phyloP scores from a whole-genome alignment of 2,888 invertebrate species.

The Ectropis crepuscularia region DNA sequence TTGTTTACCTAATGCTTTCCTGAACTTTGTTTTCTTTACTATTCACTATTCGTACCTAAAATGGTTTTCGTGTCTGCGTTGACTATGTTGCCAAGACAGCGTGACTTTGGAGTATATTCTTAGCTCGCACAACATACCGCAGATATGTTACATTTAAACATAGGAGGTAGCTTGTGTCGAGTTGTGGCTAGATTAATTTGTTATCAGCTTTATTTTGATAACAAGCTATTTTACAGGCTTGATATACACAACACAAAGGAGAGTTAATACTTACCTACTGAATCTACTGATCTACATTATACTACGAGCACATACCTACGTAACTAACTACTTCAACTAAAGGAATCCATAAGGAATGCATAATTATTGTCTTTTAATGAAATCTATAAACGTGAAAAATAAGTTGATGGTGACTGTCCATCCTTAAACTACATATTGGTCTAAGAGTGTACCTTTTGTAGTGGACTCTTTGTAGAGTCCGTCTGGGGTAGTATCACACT shows the following conservation, averaged over 20 bases:
- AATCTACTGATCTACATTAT: no score
- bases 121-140: background rate
- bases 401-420: no score
- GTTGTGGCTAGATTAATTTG: conserved; percentile 12
- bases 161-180: conserved; percentile 2
- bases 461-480: no score
- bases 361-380: no score
- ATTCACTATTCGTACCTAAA: conserved; percentile 50
- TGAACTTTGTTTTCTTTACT: conserved; percentile 51
- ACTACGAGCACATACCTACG: no score
- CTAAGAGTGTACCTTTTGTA: no score
- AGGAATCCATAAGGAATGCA: no score
- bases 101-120: conserved; percentile 8
- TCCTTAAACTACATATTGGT: no score
- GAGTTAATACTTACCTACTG: no score
- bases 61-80: conserved; percentile 46
- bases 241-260: conserved; percentile 1
- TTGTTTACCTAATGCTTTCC: conserved; percentile 45
- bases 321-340: no score
- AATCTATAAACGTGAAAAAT: no score
- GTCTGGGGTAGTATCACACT: no score
- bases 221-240: conserved; percentile 13
- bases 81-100: conserved; percentile 31
- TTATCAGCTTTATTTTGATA: conserved; percentile 26
- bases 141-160: conserved; percentile 5